phyloP scores from a whole-genome alignment of 2,113 vertebrate genomes.

The Triplophysa siluroides region DNA sequence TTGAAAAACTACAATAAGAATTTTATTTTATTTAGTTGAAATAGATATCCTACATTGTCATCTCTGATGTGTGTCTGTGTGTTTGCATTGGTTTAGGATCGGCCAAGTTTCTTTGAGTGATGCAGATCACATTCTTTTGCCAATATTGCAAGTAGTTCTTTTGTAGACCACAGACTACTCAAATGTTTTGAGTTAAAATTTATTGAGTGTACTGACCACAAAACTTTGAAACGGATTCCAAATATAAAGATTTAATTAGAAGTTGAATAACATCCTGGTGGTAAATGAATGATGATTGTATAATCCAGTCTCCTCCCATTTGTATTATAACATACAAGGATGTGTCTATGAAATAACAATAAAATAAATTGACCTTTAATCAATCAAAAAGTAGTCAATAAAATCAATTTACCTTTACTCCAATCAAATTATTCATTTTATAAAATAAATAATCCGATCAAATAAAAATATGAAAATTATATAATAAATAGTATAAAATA shows the following conservation, averaged over 20 bases:
- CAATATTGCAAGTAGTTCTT: not conserved
- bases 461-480: too few relatives aligned
- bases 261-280: too few relatives aligned
- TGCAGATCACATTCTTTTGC: not conserved
- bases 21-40: not conserved
- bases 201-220: not conserved
- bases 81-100: not conserved
- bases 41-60: not conserved
- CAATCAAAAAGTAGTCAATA: too few relatives aligned
- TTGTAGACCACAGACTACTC: not conserved
- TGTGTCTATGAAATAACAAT: too few relatives aligned
- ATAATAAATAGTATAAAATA: too few relatives aligned
- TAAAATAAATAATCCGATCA: too few relatives aligned
- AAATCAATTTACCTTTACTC: too few relatives aligned
- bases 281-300: not conserved
- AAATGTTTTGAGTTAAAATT: not conserved
- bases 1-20: not conserved
- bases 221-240: not conserved
- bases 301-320: not conserved
- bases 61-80: not conserved
- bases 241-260: too few relatives aligned
- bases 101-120: too few relatives aligned
- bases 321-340: too few relatives aligned
- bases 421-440: too few relatives aligned
- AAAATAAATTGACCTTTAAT: too few relatives aligned